A percentile compares a stretch with the other conserved stretches of the same genome.
phyloP scores from a whole-genome alignment of 2,888 invertebrate genomes.

The Tipula helvola region DNA sequence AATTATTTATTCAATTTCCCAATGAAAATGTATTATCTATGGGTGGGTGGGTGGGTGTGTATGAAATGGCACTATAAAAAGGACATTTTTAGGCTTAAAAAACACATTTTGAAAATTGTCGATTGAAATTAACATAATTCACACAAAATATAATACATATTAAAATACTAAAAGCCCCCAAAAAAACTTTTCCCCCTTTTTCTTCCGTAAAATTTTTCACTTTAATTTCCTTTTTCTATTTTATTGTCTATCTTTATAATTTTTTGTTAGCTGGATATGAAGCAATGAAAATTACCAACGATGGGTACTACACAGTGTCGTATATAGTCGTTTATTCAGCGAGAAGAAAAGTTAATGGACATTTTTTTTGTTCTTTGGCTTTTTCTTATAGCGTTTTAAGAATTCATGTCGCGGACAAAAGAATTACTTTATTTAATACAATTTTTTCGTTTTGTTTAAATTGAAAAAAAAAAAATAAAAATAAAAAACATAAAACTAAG shows the following conservation, averaged over 20 bases:
- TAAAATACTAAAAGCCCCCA: background rate
- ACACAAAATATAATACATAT: background rate
- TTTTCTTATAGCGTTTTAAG: background rate
- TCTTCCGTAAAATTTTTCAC: background rate
- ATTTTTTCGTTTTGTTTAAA: background rate
- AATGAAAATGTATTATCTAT: background rate
- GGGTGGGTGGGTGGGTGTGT: background rate
- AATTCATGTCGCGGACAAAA: conserved; percentile 4
- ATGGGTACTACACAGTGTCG: background rate
- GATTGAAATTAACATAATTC: background rate
- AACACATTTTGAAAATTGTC: background rate
- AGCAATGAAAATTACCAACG: background rate
- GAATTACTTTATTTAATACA: background rate
- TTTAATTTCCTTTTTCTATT: background rate
- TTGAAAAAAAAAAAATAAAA: background rate
- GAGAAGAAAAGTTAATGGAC: background rate
- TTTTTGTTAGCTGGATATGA: background rate
- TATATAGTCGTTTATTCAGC: background rate
- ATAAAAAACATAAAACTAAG: no score
- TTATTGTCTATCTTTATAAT: background rate
- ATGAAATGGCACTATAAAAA: background rate
- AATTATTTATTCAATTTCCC: background rate
- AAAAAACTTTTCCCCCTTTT: background rate
- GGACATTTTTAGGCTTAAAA: background rate
- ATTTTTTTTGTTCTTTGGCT: background rate